These are phyloP conservation scores for Pachliopta kotzebuea DNA, from an alignment of 2,888 invertebrate species.

Conservation along the genomic window DNA sequence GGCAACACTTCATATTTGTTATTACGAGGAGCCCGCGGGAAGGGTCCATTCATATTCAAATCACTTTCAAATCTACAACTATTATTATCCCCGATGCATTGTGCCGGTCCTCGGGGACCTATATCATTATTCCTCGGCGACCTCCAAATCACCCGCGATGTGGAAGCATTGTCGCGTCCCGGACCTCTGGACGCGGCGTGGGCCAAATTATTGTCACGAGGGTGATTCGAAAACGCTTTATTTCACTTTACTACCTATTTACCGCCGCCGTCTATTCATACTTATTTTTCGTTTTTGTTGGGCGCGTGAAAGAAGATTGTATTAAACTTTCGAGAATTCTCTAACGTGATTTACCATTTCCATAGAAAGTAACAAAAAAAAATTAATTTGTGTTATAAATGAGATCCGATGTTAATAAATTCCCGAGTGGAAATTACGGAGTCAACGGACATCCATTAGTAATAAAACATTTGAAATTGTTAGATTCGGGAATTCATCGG, in stretches of 20 bases:
- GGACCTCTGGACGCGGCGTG: constrained; percentile 57
- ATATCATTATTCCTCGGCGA: constrained; percentile 71
- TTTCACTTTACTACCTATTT: constrained; percentile 71
- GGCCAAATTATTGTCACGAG: constrained; percentile 59
- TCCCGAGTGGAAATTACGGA: constrained; percentile 52
- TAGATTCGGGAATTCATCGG: constrained; percentile 70
- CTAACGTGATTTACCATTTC: constrained; percentile 48
- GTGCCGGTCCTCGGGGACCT: constrained; percentile 74
- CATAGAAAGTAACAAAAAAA: constrained; percentile 43
- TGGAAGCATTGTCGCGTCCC: constrained; percentile 68
- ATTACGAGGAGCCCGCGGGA: constrained; percentile 73
- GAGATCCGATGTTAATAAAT: constrained; percentile 48
- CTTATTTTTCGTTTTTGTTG: constrained; percentile 56
- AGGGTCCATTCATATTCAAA: constrained; percentile 79
- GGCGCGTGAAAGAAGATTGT: constrained; percentile 44
- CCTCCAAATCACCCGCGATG: constrained; percentile 70
- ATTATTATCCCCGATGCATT: constrained; percentile 75
- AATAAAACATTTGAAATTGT: constrained; percentile 64
- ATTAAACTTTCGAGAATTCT: constrained; percentile 46
- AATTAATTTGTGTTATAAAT: constrained; percentile 40
- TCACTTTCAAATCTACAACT: constrained; percentile 79
- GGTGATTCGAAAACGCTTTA: constrained; percentile 68
- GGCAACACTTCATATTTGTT: constrained; percentile 79
- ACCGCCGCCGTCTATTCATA: constrained; percentile 54
- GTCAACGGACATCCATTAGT: constrained; percentile 62